A percentile compares a stretch with the other conserved stretches of the same genome.
These are phyloP conservation scores for Xenus cinereus DNA, from an alignment of 2,113 vertebrate genomes.

Conservation along the genomic window DNA sequence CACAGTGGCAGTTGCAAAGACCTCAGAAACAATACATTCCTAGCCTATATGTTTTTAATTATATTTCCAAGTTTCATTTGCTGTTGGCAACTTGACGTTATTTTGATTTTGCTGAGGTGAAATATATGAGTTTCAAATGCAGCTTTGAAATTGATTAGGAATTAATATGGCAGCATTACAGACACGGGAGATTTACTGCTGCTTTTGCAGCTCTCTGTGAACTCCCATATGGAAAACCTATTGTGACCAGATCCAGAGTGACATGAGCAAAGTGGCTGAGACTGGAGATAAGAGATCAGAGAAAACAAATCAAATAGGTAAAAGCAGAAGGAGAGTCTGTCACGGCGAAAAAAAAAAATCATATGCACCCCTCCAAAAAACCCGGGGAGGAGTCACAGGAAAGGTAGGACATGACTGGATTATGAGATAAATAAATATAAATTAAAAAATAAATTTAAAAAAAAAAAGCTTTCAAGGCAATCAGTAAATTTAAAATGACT, in stretches of 20 bases:
- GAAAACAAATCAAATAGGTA: neutral
- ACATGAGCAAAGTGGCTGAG: neutral
- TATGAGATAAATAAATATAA: neutral
- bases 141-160: conserved; percentile 51
- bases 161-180: conserved; percentile 54
- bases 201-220: neutral
- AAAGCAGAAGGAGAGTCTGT: neutral
- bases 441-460: no score
- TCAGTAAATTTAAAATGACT: neutral
- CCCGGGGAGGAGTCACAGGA: neutral
- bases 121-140: conserved; percentile 48
- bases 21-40: conserved; percentile 36
- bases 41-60: conserved; percentile 47
- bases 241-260: neutral
- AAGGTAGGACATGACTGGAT: neutral
- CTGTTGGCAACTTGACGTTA: conserved; percentile 41
- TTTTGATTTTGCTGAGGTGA: conserved; percentile 48
- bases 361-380: neutral
- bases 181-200: conserved; percentile 16
- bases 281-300: neutral
- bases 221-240: neutral
- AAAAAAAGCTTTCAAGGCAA: neutral
- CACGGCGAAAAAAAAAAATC: neutral
- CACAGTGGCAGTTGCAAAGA: conserved; percentile 43
- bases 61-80: conserved; percentile 52